These are phyloP conservation scores for Telmatochromis sp. DNA, from an alignment of 2,113 vertebrate species.

Conservation along the genomic window DNA sequence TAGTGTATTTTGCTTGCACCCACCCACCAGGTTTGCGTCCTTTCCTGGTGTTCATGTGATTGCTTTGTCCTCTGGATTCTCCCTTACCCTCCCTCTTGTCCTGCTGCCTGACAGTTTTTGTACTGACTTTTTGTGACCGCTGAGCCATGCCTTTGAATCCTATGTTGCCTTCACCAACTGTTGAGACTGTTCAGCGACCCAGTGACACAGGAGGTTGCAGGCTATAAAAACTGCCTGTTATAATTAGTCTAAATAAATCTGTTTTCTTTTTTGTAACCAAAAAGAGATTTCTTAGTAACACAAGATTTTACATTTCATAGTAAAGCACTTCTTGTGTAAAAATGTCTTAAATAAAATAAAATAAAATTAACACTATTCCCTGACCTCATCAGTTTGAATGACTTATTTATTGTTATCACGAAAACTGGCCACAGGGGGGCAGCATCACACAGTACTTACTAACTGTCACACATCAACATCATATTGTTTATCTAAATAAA, in stretches of 20 bases:
- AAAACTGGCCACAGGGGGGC: constrained; percentile 30
- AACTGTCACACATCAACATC: background rate
- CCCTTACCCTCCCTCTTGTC: background rate
- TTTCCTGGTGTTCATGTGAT: background rate
- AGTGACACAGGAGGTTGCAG: background rate
- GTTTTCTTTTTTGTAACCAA: background rate
- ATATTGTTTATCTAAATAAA: background rate
- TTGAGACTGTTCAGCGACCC: background rate
- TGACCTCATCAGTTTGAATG: background rate
- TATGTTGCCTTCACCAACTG: background rate
- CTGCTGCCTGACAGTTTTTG: background rate
- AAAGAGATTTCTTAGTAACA: background rate
- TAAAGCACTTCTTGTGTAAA: background rate
- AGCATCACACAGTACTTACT: constrained; percentile 17
- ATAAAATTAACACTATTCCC: background rate
- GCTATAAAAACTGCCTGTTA: background rate
- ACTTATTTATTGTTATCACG: background rate
- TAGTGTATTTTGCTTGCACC: background rate
- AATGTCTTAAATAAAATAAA: background rate
- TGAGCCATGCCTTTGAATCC: background rate
- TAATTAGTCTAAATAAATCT: background rate
- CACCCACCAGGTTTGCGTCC: background rate
- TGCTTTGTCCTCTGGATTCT: background rate
- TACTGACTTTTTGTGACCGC: background rate
- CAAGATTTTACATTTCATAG: background rate